Evolutionary conservation across 2,888 invertebrate species (phyloP).

Genomic region (Acrocera orbiculus): DNA sequence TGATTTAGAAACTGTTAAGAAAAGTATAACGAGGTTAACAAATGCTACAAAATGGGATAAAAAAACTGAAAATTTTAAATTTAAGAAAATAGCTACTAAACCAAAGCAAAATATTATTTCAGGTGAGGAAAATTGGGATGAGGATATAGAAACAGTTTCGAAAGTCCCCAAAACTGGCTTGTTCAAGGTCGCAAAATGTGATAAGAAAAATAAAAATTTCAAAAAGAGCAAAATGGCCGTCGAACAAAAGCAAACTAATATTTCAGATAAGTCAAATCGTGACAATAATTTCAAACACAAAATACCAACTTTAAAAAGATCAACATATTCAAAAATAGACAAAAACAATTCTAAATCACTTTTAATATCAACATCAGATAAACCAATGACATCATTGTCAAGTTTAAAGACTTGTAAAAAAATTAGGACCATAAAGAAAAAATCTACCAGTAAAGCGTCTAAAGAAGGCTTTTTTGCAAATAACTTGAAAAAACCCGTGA

Average conservation of each 20-base stretch:
- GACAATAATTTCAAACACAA: conserved; percentile 8
- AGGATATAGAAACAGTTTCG: too few species aligned
- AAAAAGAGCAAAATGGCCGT: conserved; percentile 1
- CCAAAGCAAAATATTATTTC: too few species aligned
- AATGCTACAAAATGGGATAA: too few species aligned
- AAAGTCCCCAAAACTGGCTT: too few species aligned
- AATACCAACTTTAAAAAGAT: not conserved
- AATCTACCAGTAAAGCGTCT: conserved; percentile 13
- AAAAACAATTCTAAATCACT: conserved; percentile 1
- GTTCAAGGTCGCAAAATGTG: too few species aligned
- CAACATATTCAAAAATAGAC: conserved; percentile 7
- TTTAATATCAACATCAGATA: not conserved
- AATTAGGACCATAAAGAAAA: conserved; percentile 8
- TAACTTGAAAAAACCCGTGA: conserved; percentile 16
- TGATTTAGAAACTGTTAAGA: too few species aligned
- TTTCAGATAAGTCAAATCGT: conserved; percentile 24
- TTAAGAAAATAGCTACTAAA: too few species aligned
- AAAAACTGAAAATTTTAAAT: too few species aligned
- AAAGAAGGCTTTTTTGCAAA: conserved; percentile 18
- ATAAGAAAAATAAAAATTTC: not conserved
- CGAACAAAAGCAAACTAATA: conserved; percentile 10
- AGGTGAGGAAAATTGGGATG: too few species aligned
- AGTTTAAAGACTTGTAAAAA: conserved; percentile 5
- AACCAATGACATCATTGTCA: not conserved
- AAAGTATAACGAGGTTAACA: too few species aligned